Conservation (phyloP, 1,140 invertebrate genomes). For the Diorhabda sublineata region DNA sequence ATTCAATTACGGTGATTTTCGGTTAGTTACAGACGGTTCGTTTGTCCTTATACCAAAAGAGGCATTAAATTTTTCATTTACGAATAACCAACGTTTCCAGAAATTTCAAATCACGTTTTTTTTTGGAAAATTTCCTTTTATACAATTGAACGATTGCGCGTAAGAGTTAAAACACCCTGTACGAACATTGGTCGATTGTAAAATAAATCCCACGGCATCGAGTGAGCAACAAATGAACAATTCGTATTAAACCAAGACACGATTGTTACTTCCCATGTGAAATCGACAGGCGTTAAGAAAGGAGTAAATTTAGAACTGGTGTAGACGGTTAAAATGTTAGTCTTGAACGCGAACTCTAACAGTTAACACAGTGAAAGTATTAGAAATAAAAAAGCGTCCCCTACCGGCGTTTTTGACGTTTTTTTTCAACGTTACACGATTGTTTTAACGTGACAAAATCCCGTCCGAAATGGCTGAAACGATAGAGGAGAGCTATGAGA, state of each 20-base stretch:
- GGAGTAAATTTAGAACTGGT: constrained; percentile 37
- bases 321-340: constrained; percentile 20
- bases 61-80: no score
- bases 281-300: constrained; percentile 22
- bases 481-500: constrained; percentile 50
- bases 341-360: constrained; percentile 22
- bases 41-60: no score
- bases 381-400: constrained; percentile 20
- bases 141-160: no score
- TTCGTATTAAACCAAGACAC: background rate
- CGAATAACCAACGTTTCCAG: no score
- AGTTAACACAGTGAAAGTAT: constrained; percentile 29
- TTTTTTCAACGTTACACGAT: no score
- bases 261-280: background rate
- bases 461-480: constrained; percentile 37
- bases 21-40: no score
- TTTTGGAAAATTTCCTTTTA: no score
- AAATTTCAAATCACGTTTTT: no score
- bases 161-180: no score
- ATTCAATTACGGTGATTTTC: no score
- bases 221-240: background rate
- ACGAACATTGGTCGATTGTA: background rate
- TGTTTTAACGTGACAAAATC: constrained; percentile 24
- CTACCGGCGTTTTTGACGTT: constrained; percentile 14
- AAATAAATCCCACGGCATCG: background rate